These are phyloP conservation scores for Pogonus chalceus DNA, from an alignment of 1,140 invertebrate genomes.

Conservation along the genomic window DNA sequence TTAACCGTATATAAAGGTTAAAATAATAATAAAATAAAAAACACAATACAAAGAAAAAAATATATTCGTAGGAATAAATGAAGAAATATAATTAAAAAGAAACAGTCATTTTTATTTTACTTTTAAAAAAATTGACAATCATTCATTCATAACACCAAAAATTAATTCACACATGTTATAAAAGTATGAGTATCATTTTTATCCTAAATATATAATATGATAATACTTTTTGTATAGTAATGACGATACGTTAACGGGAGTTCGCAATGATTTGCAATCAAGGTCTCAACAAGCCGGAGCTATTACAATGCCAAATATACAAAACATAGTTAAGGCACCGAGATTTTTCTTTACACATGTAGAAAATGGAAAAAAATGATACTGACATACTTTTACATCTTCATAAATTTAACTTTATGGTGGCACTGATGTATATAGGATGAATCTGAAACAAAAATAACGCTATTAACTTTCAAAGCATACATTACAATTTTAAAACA, in stretches of 20 bases:
- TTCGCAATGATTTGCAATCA: background rate
- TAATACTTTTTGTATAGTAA: background rate
- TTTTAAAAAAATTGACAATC: constrained; percentile 1
- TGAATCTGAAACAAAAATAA: background rate
- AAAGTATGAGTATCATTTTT: background rate
- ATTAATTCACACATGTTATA: constrained; percentile 1
- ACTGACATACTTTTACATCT: background rate
- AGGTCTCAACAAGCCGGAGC: background rate
- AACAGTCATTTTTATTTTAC: constrained; percentile 4
- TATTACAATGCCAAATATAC: background rate
- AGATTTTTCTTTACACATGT: background rate
- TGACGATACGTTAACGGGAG: background rate
- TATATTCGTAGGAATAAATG: too few species aligned
- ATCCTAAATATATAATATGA: background rate
- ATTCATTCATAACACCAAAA: constrained; percentile 5
- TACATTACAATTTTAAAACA: too few species aligned
- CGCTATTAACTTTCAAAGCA: too few species aligned
- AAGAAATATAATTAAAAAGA: constrained; percentile 4
- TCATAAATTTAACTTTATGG: background rate
- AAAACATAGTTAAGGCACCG: background rate
- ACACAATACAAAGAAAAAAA: too few species aligned
- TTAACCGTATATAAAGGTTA: too few species aligned
- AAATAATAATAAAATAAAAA: too few species aligned
- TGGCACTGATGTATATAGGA: background rate
- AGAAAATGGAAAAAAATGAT: background rate